phyloP scores from a whole-genome alignment of 2,888 invertebrate species.

The Ornithoptera priamus region DNA sequence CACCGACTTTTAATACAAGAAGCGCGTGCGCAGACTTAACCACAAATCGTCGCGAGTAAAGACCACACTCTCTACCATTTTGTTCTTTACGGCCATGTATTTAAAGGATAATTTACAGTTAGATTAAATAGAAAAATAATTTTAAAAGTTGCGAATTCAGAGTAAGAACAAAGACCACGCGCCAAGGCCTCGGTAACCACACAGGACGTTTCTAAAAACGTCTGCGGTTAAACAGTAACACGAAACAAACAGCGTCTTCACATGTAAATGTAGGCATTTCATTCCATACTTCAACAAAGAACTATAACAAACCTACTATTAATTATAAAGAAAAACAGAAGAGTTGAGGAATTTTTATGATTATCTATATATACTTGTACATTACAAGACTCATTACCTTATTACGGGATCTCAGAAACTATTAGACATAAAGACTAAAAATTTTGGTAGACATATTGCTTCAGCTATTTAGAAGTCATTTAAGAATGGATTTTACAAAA shows the following conservation, averaged over 20 bases:
- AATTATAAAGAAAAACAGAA: too few species aligned
- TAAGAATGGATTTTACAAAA: too few species aligned
- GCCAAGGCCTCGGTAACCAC: slow-evolving; percentile 48
- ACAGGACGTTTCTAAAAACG: slow-evolving; percentile 53
- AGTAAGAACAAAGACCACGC: slow-evolving; percentile 53
- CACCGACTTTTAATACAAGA: slow-evolving; percentile 46
- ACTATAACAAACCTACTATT: not conserved
- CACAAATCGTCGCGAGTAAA: slow-evolving; percentile 47
- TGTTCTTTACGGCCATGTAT: slow-evolving; percentile 10
- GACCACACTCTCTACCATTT: slow-evolving; percentile 28
- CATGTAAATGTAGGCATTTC: slow-evolving; percentile 22
- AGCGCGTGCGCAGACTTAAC: slow-evolving; percentile 58
- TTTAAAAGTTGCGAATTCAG: slow-evolving; percentile 39
- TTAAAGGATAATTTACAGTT: slow-evolving; percentile 15
- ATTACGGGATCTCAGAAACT: too few species aligned
- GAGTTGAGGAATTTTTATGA: too few species aligned
- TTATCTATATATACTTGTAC: too few species aligned
- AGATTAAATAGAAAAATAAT: slow-evolving; percentile 41
- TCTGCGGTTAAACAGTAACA: slow-evolving; percentile 55
- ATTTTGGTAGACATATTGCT: too few species aligned
- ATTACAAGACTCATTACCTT: too few species aligned
- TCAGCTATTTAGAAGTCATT: too few species aligned
- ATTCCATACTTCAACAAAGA: slow-evolving; percentile 19
- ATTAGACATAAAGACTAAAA: too few species aligned
- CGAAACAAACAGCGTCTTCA: slow-evolving; percentile 38